phyloP scores from a whole-genome alignment of 2,888 invertebrate species.

The Phoenoteleia sp. region DNA sequence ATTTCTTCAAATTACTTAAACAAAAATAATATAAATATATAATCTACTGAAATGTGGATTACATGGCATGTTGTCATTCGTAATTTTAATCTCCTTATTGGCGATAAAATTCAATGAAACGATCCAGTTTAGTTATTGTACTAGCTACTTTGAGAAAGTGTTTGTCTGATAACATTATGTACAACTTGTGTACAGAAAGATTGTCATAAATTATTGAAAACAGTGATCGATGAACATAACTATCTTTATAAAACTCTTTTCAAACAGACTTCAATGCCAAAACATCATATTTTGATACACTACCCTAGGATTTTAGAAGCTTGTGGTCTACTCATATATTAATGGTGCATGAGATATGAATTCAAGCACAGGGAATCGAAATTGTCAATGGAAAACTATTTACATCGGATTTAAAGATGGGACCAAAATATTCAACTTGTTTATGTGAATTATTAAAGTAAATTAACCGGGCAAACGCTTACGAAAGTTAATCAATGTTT shows the following conservation, averaged over 20 bases:
- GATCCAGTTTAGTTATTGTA: constrained; percentile 60
- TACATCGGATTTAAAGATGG: too few species aligned
- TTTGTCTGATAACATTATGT: constrained; percentile 1
- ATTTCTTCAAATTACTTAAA: too few species aligned
- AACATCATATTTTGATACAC: constrained; percentile 37
- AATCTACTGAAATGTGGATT: constrained; percentile 63
- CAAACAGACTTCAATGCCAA: constrained; percentile 43
- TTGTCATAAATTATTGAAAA: too few species aligned
- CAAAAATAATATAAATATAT: too few species aligned
- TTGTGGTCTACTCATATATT: constrained; percentile 21
- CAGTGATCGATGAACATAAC: constrained; percentile 59
- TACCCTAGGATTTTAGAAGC: constrained; percentile 27
- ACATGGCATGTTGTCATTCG: too few species aligned
- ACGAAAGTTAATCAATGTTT: too few species aligned
- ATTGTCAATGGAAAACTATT: too few species aligned
- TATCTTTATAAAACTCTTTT: constrained; percentile 25
- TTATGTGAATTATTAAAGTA: too few species aligned
- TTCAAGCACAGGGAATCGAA: constrained; percentile 33
- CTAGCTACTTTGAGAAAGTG: constrained; percentile 33
- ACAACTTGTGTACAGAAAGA: too few species aligned
- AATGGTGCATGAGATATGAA: constrained; percentile 53
- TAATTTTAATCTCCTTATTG: constrained; percentile 65
- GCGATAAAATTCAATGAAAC: constrained; percentile 52
- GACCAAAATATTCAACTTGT: too few species aligned
- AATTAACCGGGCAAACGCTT: too few species aligned